Conservation (phyloP, 1,140 invertebrate species). For the Formica selysi region DNA sequence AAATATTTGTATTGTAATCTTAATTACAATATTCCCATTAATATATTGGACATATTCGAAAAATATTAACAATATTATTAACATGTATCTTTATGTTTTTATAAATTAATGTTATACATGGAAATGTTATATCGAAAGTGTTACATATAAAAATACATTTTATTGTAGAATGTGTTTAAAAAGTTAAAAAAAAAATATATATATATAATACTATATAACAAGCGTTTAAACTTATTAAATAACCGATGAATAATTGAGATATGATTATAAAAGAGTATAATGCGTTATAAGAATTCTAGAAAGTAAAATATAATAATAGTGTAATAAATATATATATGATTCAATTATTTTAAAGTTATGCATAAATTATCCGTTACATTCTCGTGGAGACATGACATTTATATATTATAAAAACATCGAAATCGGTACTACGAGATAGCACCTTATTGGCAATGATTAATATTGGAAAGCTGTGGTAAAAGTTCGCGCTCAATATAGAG, state of each 20-base stretch:
- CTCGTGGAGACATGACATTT: neutral
- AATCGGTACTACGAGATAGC: slow-evolving; percentile 1
- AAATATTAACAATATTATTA: neutral
- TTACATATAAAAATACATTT: neutral
- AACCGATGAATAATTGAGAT: neutral
- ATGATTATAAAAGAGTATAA: neutral
- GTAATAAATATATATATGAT: neutral
- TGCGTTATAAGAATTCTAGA: neutral
- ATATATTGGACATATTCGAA: neutral
- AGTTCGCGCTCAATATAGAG: slow-evolving; percentile 4
- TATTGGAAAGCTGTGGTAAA: slow-evolving; percentile 8
- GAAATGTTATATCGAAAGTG: neutral
- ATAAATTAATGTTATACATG: neutral
- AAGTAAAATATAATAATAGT: slow-evolving; percentile 9
- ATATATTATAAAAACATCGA: neutral
- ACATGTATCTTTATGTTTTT: slow-evolving; percentile 13
- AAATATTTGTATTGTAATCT: neutral
- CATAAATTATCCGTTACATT: slow-evolving; percentile 14
- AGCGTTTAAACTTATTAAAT: neutral
- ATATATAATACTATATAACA: neutral
- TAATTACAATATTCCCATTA: neutral
- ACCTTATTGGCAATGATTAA: slow-evolving; percentile 29
- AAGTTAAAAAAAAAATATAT: too few relatives aligned
- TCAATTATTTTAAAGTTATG: slow-evolving; percentile 30
- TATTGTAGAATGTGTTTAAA: neutral